These are phyloP conservation scores for Meteorus cinctellus DNA, from an alignment of 2,888 invertebrate species.

Conservation along the genomic window DNA sequence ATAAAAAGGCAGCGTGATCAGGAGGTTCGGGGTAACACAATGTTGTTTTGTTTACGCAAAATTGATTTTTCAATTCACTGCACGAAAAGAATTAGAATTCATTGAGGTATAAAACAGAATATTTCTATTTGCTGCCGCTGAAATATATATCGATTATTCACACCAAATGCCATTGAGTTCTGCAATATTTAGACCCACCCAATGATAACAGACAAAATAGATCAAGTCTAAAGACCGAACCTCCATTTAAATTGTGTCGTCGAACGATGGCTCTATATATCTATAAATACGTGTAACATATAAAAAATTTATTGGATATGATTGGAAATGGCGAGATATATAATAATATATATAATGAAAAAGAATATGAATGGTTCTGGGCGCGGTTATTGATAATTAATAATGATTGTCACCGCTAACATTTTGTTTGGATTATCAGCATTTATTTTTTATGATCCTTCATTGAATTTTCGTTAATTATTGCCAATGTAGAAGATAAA, in stretches of 20 bases:
- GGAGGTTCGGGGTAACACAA: too few relatives aligned
- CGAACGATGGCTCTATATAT: slow-evolving; percentile 56
- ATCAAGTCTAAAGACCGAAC: slow-evolving; percentile 47
- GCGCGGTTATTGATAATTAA: slow-evolving; percentile 19
- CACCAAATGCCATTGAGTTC: background rate
- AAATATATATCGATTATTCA: too few relatives aligned
- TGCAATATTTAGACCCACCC: background rate
- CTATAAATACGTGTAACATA: slow-evolving; percentile 54
- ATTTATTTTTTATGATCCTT: slow-evolving; percentile 35
- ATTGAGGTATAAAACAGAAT: too few relatives aligned
- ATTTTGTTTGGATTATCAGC: slow-evolving; percentile 29
- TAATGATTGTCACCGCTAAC: slow-evolving; percentile 28
- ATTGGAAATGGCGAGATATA: slow-evolving; percentile 16
- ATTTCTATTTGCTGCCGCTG: too few relatives aligned
- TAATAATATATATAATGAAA: slow-evolving; percentile 22
- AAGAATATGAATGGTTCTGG: slow-evolving; percentile 20
- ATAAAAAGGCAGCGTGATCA: slow-evolving; percentile 14
- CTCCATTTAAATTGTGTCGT: slow-evolving; percentile 49
- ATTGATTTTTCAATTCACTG: too few relatives aligned
- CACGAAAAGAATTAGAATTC: too few relatives aligned
- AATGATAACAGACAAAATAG: slow-evolving; percentile 40
- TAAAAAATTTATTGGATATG: slow-evolving; percentile 29
- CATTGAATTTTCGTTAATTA: slow-evolving; percentile 29
- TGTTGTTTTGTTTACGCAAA: too few relatives aligned
- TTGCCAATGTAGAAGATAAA: slow-evolving; percentile 39